Evolutionary conservation across 2,888 invertebrate genomes (phyloP).

Genomic region (Epinotia ramella): DNA sequence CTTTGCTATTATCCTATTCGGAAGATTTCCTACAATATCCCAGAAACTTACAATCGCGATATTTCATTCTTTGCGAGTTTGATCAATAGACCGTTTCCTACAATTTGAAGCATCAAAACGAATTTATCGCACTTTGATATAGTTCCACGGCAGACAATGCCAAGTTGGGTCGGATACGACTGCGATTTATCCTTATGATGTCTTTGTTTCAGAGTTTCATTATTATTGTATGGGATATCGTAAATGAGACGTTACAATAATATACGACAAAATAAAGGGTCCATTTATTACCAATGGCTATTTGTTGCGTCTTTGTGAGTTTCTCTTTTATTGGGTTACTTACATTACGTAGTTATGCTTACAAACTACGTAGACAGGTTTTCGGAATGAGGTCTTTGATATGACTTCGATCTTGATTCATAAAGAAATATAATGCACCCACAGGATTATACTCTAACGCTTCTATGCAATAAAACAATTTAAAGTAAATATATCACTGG

Average conservation of each 20-base stretch:
- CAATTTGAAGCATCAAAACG: background rate
- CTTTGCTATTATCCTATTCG: background rate
- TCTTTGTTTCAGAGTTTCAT: conserved; percentile 20
- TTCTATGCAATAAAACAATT: too few species aligned
- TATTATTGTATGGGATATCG: conserved; percentile 5
- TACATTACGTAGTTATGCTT: background rate
- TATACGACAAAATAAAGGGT: conserved; percentile 5
- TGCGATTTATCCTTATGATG: conserved; percentile 24
- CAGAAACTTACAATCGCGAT: background rate
- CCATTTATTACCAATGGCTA: conserved; percentile 4
- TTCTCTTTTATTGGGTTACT: background rate
- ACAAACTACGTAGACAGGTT: background rate
- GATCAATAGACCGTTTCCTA: conserved; percentile 17
- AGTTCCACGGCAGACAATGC: conserved; percentile 28
- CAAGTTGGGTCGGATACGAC: conserved; percentile 23
- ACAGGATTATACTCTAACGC: too few species aligned
- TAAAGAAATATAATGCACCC: too few species aligned
- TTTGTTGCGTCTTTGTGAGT: conserved; percentile 1
- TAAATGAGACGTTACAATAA: conserved; percentile 26
- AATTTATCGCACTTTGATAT: conserved; percentile 41
- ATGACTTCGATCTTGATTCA: too few species aligned
- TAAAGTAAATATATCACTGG: too few species aligned
- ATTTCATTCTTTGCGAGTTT: conserved; percentile 4
- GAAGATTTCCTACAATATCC: background rate
- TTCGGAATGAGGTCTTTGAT: background rate